Evolutionary conservation across 2,113 vertebrate species (phyloP), one percentile per base, ranked within the genome.

Genomic region (Drymodes brunneopygia): DNA sequence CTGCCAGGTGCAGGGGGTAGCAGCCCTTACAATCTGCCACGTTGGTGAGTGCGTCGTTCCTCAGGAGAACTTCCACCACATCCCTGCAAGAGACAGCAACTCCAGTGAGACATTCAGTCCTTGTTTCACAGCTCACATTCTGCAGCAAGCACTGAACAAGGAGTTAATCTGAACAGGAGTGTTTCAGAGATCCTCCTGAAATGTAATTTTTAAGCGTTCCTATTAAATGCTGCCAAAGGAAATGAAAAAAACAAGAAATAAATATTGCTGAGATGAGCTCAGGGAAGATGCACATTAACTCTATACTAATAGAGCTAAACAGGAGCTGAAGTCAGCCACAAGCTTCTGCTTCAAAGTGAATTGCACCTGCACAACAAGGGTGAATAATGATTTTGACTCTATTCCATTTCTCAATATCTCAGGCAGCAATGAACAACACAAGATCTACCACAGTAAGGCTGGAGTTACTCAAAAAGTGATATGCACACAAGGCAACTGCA

Each of bases 11-110:
- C 83, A 99, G 98, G 7, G 99, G 99, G 97, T 99, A 99, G 88
- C 99, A 99, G 97, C 99, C 99, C 96, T 99, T 99, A 71, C 98
- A 99, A 92, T 99, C 99, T 7, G 99, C 99, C 29, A 99, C 99
- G 20, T 99, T 99, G 92, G 99, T 99, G 69, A 99, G 97, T 0
- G 99, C 99, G 11, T 99, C 99, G 3, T 99, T 99, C 92, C 99
- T 98, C 92, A 99, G 98, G 86, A 99, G 98, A 92, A 98, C 98
- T 94, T 99, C 99, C 87, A 99, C 99, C 81, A 99, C 99, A 24
- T 99, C 99, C 94, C 99, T 99, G 98, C 62, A 83, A 92, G 83
- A 75, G 92, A 98, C 97, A 84, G 72, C 38, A 65, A 38, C 38
- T 16, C 2, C 20, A 54, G 78, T 61, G 21, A 73, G 54, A 50